A percentile compares a stretch with the other conserved stretches of the same genome.
These are phyloP conservation scores for Cyanoliseus patagonus DNA, from an alignment of 2,113 vertebrate genomes.

Conservation along the genomic window DNA sequence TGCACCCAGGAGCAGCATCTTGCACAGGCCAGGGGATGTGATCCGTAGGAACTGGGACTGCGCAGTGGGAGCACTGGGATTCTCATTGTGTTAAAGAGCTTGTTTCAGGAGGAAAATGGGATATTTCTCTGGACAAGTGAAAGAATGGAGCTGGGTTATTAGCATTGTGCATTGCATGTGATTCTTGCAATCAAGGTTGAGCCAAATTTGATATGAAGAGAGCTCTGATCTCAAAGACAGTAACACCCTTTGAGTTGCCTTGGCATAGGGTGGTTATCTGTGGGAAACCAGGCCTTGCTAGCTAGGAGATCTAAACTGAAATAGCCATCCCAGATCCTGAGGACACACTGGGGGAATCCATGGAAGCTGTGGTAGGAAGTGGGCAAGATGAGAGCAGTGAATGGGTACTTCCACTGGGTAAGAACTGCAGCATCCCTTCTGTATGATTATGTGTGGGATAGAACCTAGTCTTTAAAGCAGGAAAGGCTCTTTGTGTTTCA, in stretches of 20 bases:
- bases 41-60: neutral
- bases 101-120: neutral
- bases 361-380: neutral
- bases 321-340: neutral
- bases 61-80: accelerated
- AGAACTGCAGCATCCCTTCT: accelerated
- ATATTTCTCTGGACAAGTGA: neutral
- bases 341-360: neutral
- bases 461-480: neutral
- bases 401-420: accelerated
- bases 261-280: accelerated
- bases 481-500: neutral
- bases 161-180: accelerated
- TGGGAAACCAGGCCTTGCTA: neutral
- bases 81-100: accelerated
- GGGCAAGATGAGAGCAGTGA: accelerated
- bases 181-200: accelerated
- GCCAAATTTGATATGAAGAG: neutral
- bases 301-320: neutral
- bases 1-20: neutral
- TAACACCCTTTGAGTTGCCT: neutral
- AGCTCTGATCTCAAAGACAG: neutral
- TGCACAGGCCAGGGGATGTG: accelerated
- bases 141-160: neutral
- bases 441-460: accelerated